phyloP scores from a whole-genome alignment of 2,888 invertebrate genomes.

The Apamea crenata region DNA sequence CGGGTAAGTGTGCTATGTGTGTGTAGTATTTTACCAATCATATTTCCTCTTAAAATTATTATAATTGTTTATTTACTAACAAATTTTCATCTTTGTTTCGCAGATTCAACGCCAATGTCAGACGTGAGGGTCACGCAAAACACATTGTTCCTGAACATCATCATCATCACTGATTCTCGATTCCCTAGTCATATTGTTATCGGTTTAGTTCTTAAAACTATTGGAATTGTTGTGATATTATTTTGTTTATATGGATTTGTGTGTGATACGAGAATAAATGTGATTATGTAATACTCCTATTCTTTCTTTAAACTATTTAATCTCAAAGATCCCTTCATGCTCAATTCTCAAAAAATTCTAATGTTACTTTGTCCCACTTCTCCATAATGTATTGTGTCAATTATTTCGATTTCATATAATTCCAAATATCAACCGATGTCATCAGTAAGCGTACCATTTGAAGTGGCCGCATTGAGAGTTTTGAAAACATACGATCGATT shows the following conservation, averaged over 20 bases:
- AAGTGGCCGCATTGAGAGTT: background rate
- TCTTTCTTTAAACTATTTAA: background rate
- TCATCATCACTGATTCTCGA: slow-evolving; percentile 21
- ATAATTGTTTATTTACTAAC: background rate
- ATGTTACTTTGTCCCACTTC: background rate
- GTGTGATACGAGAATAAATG: slow-evolving; percentile 21
- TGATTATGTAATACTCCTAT: background rate
- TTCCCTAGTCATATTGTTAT: slow-evolving; percentile 9
- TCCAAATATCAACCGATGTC: background rate
- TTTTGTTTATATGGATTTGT: slow-evolving; percentile 12
- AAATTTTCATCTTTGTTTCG: background rate
- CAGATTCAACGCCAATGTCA: slow-evolving; percentile 79
- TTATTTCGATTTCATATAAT: background rate
- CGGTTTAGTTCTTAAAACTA: slow-evolving; percentile 12
- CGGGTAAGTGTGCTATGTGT: slow-evolving; percentile 35
- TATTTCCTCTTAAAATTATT: background rate
- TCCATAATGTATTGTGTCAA: background rate
- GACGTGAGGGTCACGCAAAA: slow-evolving; percentile 76
- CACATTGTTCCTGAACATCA: slow-evolving; percentile 79
- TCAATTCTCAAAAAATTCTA: background rate
- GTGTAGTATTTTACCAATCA: background rate
- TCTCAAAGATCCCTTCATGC: background rate
- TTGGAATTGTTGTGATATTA: slow-evolving; percentile 16
- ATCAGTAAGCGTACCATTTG: background rate
- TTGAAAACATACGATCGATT: background rate